phyloP scores from a whole-genome alignment of 1,140 invertebrate species.

The Leptonema lineaticorne region DNA sequence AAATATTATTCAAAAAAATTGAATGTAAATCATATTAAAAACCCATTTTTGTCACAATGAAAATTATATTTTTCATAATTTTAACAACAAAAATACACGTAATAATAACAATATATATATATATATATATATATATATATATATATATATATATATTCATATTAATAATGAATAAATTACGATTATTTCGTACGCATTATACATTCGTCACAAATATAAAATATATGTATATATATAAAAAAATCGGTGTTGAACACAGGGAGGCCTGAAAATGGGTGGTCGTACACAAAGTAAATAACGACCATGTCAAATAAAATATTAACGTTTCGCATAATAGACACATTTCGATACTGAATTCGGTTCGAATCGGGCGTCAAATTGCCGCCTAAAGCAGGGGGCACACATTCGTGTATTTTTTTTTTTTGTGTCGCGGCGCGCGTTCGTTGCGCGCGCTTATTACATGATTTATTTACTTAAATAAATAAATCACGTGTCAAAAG shows the following conservation, averaged over 20 bases:
- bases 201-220: no score
- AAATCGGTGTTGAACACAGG: no score
- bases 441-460: constrained; percentile 11
- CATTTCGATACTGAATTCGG: constrained; percentile 2
- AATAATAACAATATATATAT: neutral
- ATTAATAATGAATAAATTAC: neutral
- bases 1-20: no score
- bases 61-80: no score
- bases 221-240: no score
- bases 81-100: no score
- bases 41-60: no score
- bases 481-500: constrained; percentile 12
- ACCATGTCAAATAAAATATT: neutral
- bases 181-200: no score
- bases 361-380: constrained; percentile 11
- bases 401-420: constrained; percentile 4
- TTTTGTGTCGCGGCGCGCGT: no score
- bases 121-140: neutral
- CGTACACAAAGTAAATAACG: constrained; percentile 2
- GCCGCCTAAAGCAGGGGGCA: no score
- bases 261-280: neutral
- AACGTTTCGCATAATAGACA: constrained; percentile 14
- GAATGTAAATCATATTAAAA: no score
- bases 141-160: neutral
- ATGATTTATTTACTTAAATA: constrained; percentile 18